A percentile compares a stretch with the other conserved stretches of the same genome.
phyloP scores from a whole-genome alignment of 1,140 invertebrate genomes.

The Caenorhabditis latens region DNA sequence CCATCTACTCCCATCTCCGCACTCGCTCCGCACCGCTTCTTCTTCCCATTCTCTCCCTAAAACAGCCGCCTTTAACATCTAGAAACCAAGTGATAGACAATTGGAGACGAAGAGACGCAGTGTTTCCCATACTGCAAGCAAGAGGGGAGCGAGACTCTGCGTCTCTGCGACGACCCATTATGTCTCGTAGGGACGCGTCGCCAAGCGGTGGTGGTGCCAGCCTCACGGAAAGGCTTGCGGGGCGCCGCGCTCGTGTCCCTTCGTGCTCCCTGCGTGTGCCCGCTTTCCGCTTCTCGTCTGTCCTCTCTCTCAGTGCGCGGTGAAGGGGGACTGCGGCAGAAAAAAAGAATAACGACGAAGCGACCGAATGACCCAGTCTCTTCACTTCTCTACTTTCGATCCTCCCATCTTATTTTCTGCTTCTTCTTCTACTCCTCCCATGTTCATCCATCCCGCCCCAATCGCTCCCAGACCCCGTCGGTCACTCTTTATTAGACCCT shows the following conservation, averaged over 20 bases:
- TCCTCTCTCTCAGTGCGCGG: conserved; percentile 50
- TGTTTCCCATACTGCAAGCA: conserved; percentile 20
- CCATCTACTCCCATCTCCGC: conserved; percentile 26
- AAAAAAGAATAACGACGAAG: conserved; percentile 55
- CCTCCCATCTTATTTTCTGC: not conserved
- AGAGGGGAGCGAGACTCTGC: conserved; percentile 21
- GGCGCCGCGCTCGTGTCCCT: conserved; percentile 53
- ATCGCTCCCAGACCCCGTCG: conserved; percentile 19
- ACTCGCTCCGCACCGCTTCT: conserved; percentile 45
- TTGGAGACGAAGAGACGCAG: conserved; percentile 46
- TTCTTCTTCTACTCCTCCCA: conserved; percentile 46
- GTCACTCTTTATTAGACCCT: conserved; percentile 30
- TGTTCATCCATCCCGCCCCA: conserved; percentile 50
- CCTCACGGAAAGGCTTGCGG: conserved; percentile 54
- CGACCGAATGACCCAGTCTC: conserved; percentile 54
- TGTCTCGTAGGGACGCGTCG: conserved; percentile 32
- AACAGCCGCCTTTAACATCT: conserved; percentile 23
- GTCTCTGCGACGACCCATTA: not conserved
- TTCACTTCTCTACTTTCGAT: conserved; percentile 55
- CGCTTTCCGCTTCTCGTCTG: conserved; percentile 52
- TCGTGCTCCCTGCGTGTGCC: conserved; percentile 51
- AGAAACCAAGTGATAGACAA: not conserved
- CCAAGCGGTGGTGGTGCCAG: conserved; percentile 53
- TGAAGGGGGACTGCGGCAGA: conserved; percentile 23
- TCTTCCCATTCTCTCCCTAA: conserved; percentile 8